phyloP scores from a whole-genome alignment of 2,888 invertebrate genomes.

The Noctua comes region DNA sequence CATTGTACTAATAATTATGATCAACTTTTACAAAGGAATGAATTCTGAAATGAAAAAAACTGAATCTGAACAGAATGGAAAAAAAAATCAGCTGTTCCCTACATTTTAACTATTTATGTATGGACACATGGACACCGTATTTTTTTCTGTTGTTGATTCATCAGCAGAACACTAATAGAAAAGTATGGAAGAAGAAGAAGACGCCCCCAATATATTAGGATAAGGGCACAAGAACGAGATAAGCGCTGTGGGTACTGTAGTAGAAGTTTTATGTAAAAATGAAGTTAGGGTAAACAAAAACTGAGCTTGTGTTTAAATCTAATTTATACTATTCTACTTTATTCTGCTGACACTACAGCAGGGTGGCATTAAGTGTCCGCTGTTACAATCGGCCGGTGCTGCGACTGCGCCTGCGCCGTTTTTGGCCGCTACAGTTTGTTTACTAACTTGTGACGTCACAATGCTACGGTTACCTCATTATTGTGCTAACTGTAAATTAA shows the following conservation, averaged over 20 bases:
- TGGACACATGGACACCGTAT: no score
- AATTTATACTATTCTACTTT: not conserved
- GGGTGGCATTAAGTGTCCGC: constrained; percentile 67
- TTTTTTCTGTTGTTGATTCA: no score
- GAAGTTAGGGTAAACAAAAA: not conserved
- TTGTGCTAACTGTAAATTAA: constrained; percentile 74
- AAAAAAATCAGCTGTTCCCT: not conserved
- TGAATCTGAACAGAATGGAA: no score
- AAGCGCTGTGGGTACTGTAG: not conserved
- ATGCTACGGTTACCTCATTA: constrained; percentile 77
- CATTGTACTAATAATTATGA: no score
- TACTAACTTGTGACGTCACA: constrained; percentile 80
- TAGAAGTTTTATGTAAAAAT: no score
- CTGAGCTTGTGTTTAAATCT: not conserved
- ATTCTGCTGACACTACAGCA: constrained; percentile 58
- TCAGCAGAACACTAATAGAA: no score
- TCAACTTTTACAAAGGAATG: not conserved
- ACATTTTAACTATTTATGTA: no score
- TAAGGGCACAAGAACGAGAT: not conserved
- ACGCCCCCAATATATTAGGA: not conserved
- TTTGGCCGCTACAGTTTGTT: constrained; percentile 80
- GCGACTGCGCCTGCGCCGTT: constrained; percentile 77
- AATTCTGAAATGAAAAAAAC: no score
- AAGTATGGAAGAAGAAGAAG: not conserved
- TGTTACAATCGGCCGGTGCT: constrained; percentile 69